Conservation (phyloP, 2,888 invertebrate species). For the Parnassius apollo region DNA sequence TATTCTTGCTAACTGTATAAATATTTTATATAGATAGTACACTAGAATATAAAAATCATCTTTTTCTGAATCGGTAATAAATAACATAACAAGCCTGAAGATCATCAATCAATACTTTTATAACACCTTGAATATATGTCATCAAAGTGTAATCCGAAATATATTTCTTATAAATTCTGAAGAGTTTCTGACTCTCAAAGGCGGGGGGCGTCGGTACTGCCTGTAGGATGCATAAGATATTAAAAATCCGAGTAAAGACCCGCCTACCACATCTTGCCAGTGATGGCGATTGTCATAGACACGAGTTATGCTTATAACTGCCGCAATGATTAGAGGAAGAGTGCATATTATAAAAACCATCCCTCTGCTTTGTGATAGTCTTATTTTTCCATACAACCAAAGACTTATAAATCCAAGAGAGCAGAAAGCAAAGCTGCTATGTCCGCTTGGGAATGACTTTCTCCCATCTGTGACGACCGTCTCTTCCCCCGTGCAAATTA, state of each 20-base stretch:
- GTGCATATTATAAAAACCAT: slow-evolving; percentile 46
- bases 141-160: too few species aligned
- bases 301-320: slow-evolving; percentile 85
- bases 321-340: slow-evolving; percentile 83
- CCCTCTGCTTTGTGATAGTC: background rate
- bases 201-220: slow-evolving; percentile 79
- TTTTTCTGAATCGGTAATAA: too few species aligned
- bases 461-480: slow-evolving; percentile 85
- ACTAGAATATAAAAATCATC: too few species aligned
- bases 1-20: too few species aligned
- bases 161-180: too few species aligned
- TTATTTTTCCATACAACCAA: slow-evolving; percentile 85
- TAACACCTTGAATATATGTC: too few species aligned
- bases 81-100: too few species aligned
- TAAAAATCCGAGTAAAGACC: slow-evolving; percentile 83
- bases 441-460: slow-evolving; percentile 94
- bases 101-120: too few species aligned
- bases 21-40: too few species aligned
- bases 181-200: too few species aligned
- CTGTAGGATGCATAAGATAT: slow-evolving; percentile 84
- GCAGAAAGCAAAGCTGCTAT: slow-evolving; percentile 89
- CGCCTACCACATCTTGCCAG: slow-evolving; percentile 89
- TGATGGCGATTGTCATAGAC: slow-evolving; percentile 94
- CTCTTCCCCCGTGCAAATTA: slow-evolving; percentile 83
- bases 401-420: slow-evolving; percentile 86